Base-by-base conservation (phyloP, 2,113 vertebrate genomes). In the Rhagologus leucostigma region DNA sequence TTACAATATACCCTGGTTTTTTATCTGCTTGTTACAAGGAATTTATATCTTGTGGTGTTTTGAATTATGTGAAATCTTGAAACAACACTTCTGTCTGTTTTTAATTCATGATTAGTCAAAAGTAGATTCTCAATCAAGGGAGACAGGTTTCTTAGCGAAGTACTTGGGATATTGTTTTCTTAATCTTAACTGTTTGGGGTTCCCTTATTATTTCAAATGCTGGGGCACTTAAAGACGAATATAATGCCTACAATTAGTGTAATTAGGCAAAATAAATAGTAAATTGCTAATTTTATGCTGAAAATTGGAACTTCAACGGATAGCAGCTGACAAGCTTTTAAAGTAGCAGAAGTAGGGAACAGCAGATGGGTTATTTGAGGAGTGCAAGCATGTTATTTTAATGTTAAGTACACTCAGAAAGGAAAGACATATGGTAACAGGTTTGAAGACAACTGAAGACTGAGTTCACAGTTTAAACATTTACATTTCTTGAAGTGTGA, bases 401-500 rank as follows among this genome's bases (percentile, higher is more conserved):
- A 96, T 94, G 96, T 90, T 95, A 95, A 86, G 46, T 62, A 74
- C 90, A 82, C 97, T 97, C 75, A 95, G n/a, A 97, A 97, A 96
- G 81, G 96, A 96, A 81, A 95, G 94, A 89, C 96, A 91, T 92
- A 96, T 92, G 97, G 96, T 97, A 85, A 81, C 95, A 92, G 89
- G 92, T 94, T 96, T 97, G 96, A 96, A 97, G 97, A 91, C 94
- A 93, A 91, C 84, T 86, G 33, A 95, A 93, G 94, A 80, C 95
- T 96, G 93, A 84, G 92, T 96, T 97, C 95, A 92, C 96, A 97
- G 97, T 95, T 97, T 79, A 96, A 95, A 96, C 97, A 92, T 96
- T 98, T 97, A 94, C 92, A 89, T 97, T 97, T 97, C 80, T 96
- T 97, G 90, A 97, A 97, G 94, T 95, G 90, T 94, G 91, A 91